Evolutionary conservation across 1,140 invertebrate genomes (phyloP).

Genomic region (Rhyacophila brunnea): DNA sequence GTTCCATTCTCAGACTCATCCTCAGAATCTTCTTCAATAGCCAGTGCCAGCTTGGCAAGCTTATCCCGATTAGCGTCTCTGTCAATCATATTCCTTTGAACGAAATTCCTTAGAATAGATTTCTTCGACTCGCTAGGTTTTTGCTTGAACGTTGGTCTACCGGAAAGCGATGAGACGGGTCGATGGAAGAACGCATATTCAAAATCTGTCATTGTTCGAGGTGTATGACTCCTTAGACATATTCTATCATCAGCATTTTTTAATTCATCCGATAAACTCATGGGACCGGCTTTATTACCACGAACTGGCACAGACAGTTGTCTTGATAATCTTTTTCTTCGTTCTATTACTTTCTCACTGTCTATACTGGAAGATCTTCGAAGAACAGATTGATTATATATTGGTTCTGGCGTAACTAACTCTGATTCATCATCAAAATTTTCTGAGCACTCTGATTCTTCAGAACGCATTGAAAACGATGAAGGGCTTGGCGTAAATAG

Average conservation of each 20-base stretch:
- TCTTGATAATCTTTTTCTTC: neutral
- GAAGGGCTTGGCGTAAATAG: slow-evolving; percentile 23
- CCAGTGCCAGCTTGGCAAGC: slow-evolving; percentile 46
- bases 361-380: slow-evolving; percentile 25
- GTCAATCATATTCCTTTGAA: slow-evolving; percentile 31
- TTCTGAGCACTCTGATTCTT: slow-evolving; percentile 12
- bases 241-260: slow-evolving; percentile 21
- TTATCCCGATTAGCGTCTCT: slow-evolving; percentile 43
- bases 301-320: slow-evolving; percentile 16
- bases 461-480: slow-evolving; percentile 28
- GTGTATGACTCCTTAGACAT: slow-evolving; percentile 10
- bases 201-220: slow-evolving; percentile 21
- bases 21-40: slow-evolving; percentile 48
- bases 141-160: neutral
- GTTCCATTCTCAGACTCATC: slow-evolving; percentile 26
- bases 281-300: slow-evolving; percentile 5
- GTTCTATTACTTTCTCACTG: slow-evolving; percentile 3
- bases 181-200: slow-evolving; percentile 27
- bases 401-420: neutral
- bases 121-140: slow-evolving; percentile 25
- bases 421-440: neutral
- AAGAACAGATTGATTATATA: neutral
- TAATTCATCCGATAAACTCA: slow-evolving; percentile 30
- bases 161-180: slow-evolving; percentile 21
- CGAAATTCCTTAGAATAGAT: slow-evolving; percentile 21